These are phyloP conservation scores for Drosophila cyrtoloma DNA, from an alignment of 2,888 invertebrate species.

Conservation along the genomic window DNA sequence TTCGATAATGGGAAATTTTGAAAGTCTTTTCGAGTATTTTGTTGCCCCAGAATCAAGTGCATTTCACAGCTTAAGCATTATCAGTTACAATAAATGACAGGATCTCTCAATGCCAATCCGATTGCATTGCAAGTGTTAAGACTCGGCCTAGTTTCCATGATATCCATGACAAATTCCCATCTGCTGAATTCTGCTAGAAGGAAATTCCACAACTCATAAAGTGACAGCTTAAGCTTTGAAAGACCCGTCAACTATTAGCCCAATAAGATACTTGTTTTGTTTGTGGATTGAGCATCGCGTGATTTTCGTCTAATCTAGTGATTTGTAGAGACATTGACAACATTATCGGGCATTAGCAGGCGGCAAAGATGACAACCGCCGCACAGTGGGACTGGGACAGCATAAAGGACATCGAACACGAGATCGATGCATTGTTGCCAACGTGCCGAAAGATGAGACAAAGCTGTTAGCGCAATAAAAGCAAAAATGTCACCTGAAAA, in stretches of 20 bases:
- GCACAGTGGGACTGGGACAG: conserved; percentile 55
- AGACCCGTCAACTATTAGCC: not conserved
- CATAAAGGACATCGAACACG: conserved; percentile 23
- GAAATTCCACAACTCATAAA: conserved; percentile 12
- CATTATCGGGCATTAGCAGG: conserved; percentile 61
- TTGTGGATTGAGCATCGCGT: conserved; percentile 38
- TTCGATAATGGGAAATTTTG: not conserved
- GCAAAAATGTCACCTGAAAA: conserved; percentile 70
- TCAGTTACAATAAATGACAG: not conserved
- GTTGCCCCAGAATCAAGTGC: not conserved
- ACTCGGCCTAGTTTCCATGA: not conserved
- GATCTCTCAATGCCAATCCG: not conserved
- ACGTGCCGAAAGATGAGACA: conserved; percentile 76
- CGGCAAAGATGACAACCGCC: conserved; percentile 71
- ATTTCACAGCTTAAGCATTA: conserved; percentile 2
- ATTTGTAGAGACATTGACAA: conserved; percentile 70
- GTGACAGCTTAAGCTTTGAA: conserved; percentile 49
- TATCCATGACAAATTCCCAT: conserved; percentile 10
- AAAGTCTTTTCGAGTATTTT: not conserved
- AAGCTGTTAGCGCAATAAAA: conserved; percentile 68
- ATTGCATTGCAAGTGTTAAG: not conserved
- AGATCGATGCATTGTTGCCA: conserved; percentile 57
- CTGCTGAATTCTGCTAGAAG: conserved; percentile 7
- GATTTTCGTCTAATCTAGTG: conserved; percentile 69
- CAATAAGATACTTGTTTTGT: conserved; percentile 4